These are phyloP conservation scores for Ondatra zibethicus DNA, from an alignment of 2,113 vertebrate genomes.

Conservation along the genomic window DNA sequence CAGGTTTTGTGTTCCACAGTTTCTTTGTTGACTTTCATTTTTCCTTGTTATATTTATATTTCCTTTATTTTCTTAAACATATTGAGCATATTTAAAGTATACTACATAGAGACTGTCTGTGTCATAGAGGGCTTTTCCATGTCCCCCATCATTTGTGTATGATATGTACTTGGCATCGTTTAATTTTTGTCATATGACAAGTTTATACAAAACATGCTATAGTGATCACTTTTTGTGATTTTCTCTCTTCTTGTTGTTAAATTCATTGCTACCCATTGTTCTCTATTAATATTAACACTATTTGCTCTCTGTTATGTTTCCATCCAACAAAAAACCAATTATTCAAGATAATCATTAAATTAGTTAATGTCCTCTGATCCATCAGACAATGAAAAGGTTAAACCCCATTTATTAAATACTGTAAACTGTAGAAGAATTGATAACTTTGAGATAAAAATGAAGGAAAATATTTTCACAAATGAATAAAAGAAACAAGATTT, in stretches of 20 bases:
- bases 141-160: neutral
- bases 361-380: neutral
- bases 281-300: neutral
- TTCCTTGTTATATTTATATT: neutral
- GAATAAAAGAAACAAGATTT: neutral
- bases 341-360: neutral
- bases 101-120: neutral
- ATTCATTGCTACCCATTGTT: neutral
- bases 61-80: neutral
- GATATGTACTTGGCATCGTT: neutral
- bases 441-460: neutral
- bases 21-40: neutral
- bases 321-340: neutral
- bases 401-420: neutral
- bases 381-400: neutral
- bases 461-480: neutral
- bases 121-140: neutral
- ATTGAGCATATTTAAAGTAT: neutral
- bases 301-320: neutral
- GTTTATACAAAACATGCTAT: neutral
- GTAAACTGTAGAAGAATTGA: neutral
- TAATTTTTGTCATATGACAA: neutral
- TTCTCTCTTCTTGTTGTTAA: neutral
- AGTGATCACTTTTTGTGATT: neutral
- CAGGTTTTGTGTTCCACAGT: neutral